A percentile compares a stretch with the other conserved stretches of the same genome.
phyloP scores from a whole-genome alignment of 1,140 invertebrate species.

The Drosophila grimshawi region DNA sequence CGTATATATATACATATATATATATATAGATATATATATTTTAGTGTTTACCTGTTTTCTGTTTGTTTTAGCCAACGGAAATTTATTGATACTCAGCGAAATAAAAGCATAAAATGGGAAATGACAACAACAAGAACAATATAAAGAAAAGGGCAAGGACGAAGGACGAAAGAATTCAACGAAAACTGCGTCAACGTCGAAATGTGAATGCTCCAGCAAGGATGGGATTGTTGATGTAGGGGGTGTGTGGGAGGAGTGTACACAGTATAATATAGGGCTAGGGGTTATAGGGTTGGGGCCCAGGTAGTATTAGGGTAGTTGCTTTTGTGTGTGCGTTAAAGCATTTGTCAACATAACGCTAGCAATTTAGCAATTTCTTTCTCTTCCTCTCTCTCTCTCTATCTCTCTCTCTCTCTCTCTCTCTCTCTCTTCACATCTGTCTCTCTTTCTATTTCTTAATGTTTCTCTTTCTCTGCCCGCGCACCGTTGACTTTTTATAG shows the following conservation, averaged over 20 bases:
- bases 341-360: slow-evolving; percentile 66
- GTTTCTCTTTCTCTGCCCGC: neutral
- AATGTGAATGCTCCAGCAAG: neutral
- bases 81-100: slow-evolving; percentile 73
- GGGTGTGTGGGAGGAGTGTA: too few species aligned
- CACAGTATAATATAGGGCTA: neutral
- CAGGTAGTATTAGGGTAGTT: neutral
- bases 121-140: slow-evolving; percentile 22
- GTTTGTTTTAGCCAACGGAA: slow-evolving; percentile 59
- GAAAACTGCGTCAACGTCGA: slow-evolving; percentile 28
- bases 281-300: neutral
- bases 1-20: neutral
- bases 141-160: neutral
- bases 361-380: slow-evolving; percentile 44
- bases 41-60: slow-evolving; percentile 38
- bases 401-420: neutral
- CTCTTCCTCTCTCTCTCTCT: neutral
- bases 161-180: slow-evolving; percentile 28
- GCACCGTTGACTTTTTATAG: slow-evolving; percentile 54
- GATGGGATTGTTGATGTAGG: neutral
- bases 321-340: slow-evolving; percentile 18
- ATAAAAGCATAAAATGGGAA: slow-evolving; percentile 59
- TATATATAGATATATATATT: slow-evolving; percentile 5
- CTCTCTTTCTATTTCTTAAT: neutral
- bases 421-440: neutral